Evolutionary conservation across 2,888 invertebrate genomes (phyloP).

Genomic region (Lordiphosa andalusiaca): DNA sequence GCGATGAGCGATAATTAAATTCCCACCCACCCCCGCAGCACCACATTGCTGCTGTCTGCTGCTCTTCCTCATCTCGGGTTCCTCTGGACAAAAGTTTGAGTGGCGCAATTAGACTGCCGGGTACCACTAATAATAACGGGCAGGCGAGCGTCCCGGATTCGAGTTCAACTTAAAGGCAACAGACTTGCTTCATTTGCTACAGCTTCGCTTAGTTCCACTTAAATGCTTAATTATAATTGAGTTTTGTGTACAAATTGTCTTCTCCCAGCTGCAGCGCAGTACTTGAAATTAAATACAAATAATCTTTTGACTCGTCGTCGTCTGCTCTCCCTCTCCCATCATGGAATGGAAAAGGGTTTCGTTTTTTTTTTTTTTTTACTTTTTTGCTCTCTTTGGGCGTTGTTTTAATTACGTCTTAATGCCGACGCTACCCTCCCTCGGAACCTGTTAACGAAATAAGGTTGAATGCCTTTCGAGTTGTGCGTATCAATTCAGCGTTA

Average conservation of each 20-base stretch:
- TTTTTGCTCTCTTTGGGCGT: conserved; percentile 50
- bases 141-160: conserved; percentile 15
- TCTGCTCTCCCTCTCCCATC: conserved; percentile 2
- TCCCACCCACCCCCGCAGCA: conserved; percentile 8
- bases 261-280: conserved; percentile 29
- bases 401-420: conserved; percentile 75
- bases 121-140: conserved; percentile 55
- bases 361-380: no score
- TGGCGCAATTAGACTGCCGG: conserved; percentile 58
- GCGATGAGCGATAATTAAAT: conserved; percentile 67
- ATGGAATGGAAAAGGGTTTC: conserved; percentile 36
- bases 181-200: conserved; percentile 64
- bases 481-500: conserved; percentile 72
- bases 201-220: conserved; percentile 69
- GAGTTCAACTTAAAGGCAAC: conserved; percentile 12
- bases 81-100: conserved; percentile 41
- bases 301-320: conserved; percentile 69
- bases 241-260: conserved; percentile 59
- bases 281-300: conserved; percentile 73
- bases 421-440: conserved; percentile 41
- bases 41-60: neutral
- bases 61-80: conserved; percentile 8
- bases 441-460: conserved; percentile 27
- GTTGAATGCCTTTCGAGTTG: conserved; percentile 57
- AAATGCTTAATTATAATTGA: conserved; percentile 76